Conservation (phyloP, 1,140 invertebrate genomes). For the Pogonomyrmex barbatus region DNA sequence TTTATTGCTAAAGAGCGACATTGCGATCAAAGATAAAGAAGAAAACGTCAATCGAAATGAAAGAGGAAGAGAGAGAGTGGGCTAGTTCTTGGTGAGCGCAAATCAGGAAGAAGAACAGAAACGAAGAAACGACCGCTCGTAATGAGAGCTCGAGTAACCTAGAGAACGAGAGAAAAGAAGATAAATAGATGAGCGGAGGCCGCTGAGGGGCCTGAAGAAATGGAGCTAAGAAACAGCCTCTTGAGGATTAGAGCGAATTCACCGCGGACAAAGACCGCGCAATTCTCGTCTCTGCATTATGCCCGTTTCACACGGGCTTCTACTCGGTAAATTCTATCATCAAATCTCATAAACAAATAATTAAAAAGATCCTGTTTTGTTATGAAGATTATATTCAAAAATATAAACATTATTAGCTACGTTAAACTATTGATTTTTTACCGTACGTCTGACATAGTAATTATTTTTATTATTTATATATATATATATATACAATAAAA, state of each 20-base stretch:
- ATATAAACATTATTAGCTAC: background rate
- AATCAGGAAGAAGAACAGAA: constrained; percentile 47
- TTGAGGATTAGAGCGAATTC: constrained; percentile 66
- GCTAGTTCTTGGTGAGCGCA: background rate
- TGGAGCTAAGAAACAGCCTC: constrained; percentile 57
- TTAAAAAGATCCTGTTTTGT: background rate
- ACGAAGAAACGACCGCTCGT: constrained; percentile 25
- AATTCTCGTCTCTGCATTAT: constrained; percentile 40
- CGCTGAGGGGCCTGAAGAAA: constrained; percentile 28
- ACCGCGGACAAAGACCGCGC: constrained; percentile 69
- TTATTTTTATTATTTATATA: background rate
- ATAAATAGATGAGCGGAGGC: constrained; percentile 41
- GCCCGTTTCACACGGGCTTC: background rate
- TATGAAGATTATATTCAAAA: background rate
- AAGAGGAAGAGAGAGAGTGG: no score
- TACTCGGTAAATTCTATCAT: background rate
- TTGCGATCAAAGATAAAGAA: background rate
- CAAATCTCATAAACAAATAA: background rate
- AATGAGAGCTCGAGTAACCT: constrained; percentile 64
- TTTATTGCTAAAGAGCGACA: background rate
- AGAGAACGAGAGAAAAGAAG: constrained; percentile 53
- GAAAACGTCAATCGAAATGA: constrained; percentile 2
- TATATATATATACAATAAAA: background rate
- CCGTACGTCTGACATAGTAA: background rate
- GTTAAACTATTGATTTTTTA: background rate